Evolutionary conservation across 2,797 vertebrate species (phyloP).

Genomic region (Antrozous pallidus): DNA sequence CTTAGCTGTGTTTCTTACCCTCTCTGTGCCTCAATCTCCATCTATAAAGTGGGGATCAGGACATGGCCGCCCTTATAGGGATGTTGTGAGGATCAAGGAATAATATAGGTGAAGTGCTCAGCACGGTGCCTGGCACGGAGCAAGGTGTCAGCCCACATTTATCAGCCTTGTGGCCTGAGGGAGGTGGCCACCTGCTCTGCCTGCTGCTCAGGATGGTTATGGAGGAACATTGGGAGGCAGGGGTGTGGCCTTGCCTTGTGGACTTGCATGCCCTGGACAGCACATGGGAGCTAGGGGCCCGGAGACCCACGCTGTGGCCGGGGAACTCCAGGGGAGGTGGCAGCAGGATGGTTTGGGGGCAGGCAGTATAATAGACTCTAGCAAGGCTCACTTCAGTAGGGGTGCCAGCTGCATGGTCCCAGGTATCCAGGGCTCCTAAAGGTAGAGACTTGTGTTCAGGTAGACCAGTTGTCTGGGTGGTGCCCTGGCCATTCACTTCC

Average conservation of each 20-base stretch:
- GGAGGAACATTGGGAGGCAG: not conserved
- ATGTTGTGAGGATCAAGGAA: accelerated
- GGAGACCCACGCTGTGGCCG: not conserved
- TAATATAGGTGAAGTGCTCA: too few relatives aligned
- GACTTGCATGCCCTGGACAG: not conserved
- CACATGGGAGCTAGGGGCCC: not conserved
- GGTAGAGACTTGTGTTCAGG: not conserved
- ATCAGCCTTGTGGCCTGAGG: not conserved
- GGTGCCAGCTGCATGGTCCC: not conserved
- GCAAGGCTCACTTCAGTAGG: too few relatives aligned
- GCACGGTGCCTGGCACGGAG: not conserved
- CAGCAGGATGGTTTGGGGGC: not conserved
- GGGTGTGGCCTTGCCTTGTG: not conserved
- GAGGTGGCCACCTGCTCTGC: not conserved
- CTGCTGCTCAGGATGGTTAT: not conserved
- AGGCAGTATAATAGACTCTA: not conserved
- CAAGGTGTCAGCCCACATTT: not conserved
- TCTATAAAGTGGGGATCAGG: not conserved
- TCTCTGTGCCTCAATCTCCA: not conserved
- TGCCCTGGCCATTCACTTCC: not conserved
- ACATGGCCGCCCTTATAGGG: not conserved
- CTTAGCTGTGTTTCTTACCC: not conserved
- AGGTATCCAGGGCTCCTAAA: not conserved
- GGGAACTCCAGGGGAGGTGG: not conserved
- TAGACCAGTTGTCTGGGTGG: not conserved